Percentiles rank a stretch among this genome's conserved stretches.
phyloP scores from a whole-genome alignment of 2,797 vertebrate species.

The Erethizon dorsatum region DNA sequence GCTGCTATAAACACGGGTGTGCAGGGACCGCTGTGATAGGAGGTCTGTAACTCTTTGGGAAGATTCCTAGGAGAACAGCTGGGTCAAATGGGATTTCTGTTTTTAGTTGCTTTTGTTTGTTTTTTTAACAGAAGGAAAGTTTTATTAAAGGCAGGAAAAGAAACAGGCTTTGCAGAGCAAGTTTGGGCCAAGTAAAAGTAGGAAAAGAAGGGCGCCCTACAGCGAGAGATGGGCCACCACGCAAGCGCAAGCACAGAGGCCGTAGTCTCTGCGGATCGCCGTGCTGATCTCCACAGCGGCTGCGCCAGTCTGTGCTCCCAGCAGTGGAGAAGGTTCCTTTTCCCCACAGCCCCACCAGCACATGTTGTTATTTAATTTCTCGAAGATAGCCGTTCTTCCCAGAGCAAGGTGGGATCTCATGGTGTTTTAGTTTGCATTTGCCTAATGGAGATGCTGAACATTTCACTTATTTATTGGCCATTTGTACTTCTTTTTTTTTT shows the following conservation, averaged over 20 bases:
- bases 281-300: fast-evolving
- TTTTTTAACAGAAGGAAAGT: background rate
- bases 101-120: background rate
- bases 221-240: too few relatives aligned
- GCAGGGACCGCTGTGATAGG: background rate
- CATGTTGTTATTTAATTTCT: background rate
- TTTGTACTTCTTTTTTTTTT: background rate
- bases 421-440: background rate
- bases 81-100: background rate
- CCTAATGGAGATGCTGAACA: background rate
- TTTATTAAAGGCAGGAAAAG: background rate
- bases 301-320: background rate
- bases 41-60: background rate
- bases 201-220: background rate
- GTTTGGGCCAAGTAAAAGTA: background rate
- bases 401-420: background rate
- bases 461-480: background rate
- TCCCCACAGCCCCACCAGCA: background rate
- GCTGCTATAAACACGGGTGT: background rate
- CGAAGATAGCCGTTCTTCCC: background rate
- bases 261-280: background rate
- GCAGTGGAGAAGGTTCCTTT: background rate
- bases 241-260: background rate
- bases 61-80: background rate
- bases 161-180: background rate